Conservation (phyloP, 2,113 vertebrate species). For the Ariopsis seemanni region DNA sequence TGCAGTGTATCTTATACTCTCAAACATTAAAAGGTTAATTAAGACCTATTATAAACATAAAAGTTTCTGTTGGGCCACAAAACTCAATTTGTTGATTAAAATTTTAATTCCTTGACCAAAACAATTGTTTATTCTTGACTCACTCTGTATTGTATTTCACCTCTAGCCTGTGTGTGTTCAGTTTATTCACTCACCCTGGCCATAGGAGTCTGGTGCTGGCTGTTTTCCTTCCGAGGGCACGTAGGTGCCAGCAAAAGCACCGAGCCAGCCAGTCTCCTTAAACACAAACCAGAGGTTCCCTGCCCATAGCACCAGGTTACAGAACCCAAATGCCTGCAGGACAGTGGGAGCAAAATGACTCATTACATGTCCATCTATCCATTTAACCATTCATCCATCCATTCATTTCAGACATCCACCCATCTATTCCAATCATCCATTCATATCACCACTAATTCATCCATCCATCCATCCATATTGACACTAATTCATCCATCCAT, state of each 20-base stretch:
- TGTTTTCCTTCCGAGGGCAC: constrained; percentile 69
- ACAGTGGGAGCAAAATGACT: not conserved
- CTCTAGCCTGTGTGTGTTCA: not conserved
- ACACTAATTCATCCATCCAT: not conserved
- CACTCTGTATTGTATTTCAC: not conserved
- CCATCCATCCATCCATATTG: not conserved
- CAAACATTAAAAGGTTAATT: not conserved
- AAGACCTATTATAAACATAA: not conserved
- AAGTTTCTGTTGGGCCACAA: not conserved
- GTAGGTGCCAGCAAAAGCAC: constrained; percentile 72
- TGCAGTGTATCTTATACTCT: not conserved
- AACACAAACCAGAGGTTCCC: constrained; percentile 91
- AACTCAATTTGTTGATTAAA: not conserved
- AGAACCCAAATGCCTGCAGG: constrained; percentile 83
- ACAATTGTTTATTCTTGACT: not conserved
- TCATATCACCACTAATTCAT: not conserved
- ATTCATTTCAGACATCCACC: not conserved
- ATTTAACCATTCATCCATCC: not conserved
- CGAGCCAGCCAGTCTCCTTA: constrained; percentile 86
- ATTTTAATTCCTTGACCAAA: not conserved
- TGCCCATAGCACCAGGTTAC: constrained; percentile 84
- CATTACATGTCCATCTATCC: not conserved
- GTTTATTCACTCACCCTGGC: constrained; percentile 52
- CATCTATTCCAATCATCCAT: not conserved
- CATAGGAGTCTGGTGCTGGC: constrained; percentile 76